Percentiles rank a stretch among this genome's conserved stretches.
These are phyloP conservation scores for Athene cunicularia DNA, from an alignment of 2,113 vertebrate species.

Conservation along the genomic window DNA sequence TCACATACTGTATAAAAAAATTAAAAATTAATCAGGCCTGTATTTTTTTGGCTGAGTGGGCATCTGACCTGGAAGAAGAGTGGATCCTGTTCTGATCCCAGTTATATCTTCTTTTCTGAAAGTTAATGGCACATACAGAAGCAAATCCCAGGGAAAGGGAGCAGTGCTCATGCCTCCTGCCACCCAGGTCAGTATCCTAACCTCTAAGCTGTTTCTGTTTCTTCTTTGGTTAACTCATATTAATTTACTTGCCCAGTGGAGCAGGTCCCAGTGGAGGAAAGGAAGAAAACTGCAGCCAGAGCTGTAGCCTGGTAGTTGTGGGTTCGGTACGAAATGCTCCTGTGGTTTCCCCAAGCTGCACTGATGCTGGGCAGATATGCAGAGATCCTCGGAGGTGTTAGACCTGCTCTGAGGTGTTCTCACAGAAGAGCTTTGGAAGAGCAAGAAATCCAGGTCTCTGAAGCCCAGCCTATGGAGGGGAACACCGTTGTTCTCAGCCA, in stretches of 20 bases:
- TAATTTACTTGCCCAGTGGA: neutral
- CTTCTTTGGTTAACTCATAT: neutral
- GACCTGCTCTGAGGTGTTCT: neutral
- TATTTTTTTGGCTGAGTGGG: neutral
- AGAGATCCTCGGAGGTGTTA: neutral
- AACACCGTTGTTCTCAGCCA: neutral
- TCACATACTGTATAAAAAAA: neutral
- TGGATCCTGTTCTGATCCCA: neutral
- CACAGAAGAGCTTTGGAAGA: neutral
- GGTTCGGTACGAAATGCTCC: accelerated
- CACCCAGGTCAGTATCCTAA: neutral
- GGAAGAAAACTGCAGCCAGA: neutral
- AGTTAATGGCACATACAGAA: neutral
- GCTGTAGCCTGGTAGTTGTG: neutral
- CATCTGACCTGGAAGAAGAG: neutral
- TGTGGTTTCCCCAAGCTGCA: neutral
- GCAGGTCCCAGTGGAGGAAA: neutral
- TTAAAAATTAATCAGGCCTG: neutral
- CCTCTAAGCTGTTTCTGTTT: neutral
- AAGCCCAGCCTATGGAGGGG: accelerated
- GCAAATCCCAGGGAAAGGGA: neutral
- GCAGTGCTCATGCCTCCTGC: no score
- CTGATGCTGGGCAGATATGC: neutral
- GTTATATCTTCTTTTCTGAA: neutral
- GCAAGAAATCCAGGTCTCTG: neutral